Conservation (phyloP, 2,888 invertebrate species). For the Cheilosia grossa region DNA sequence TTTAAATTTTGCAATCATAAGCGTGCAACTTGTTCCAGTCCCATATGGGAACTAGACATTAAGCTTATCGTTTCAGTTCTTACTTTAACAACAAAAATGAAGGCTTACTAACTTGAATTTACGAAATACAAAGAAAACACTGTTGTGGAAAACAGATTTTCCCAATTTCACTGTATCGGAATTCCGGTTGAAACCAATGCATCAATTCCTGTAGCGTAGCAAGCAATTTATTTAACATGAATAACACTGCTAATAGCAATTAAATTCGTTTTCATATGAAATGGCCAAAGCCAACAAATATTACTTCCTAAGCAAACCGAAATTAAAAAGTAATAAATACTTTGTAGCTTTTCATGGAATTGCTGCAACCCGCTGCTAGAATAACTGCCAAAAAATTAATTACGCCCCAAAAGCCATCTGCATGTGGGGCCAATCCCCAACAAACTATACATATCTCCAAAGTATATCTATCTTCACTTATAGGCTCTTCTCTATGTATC, state of each 20-base stretch:
- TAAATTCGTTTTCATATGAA: constrained; percentile 60
- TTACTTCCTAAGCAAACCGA: constrained; percentile 24
- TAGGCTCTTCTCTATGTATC: constrained; percentile 43
- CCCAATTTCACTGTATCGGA: not conserved
- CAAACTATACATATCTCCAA: not conserved
- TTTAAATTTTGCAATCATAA: too few species aligned
- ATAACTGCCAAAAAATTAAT: constrained; percentile 69
- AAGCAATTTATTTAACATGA: constrained; percentile 33
- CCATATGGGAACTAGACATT: too few species aligned
- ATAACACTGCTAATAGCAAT: constrained; percentile 37
- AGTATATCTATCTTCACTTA: constrained; percentile 22
- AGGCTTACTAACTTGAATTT: too few species aligned
- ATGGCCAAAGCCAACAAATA: constrained; percentile 61
- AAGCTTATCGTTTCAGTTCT: too few species aligned
- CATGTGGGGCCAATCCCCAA: constrained; percentile 20
- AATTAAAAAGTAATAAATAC: constrained; percentile 63
- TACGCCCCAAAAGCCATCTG: constrained; percentile 21
- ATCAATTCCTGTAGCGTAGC: constrained; percentile 27
- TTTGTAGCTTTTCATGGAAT: constrained; percentile 40
- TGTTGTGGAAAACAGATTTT: too few species aligned
- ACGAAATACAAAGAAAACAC: too few species aligned
- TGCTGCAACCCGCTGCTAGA: constrained; percentile 32
- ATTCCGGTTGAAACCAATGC: constrained; percentile 5
- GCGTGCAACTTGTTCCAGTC: too few species aligned
- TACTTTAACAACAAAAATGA: too few species aligned